Evolutionary conservation across 64 coral and sea anemone species (phyloP).

Genomic region (Montipora efflorescens): DNA sequence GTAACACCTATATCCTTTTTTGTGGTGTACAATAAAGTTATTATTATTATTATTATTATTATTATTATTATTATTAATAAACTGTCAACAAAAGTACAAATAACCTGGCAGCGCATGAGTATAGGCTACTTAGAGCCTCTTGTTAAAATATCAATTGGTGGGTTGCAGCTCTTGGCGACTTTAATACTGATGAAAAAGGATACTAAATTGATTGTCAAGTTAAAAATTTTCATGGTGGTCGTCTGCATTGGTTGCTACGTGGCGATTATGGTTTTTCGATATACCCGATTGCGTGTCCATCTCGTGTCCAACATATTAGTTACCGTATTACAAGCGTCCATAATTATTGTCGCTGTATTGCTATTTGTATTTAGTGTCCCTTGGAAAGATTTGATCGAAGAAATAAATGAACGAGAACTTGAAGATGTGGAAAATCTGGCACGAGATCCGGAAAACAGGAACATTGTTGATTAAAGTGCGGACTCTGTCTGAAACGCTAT

Average conservation of each 20-base stretch:
- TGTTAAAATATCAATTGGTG: background rate
- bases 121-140: too few species aligned
- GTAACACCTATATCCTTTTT: too few species aligned
- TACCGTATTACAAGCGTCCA: background rate
- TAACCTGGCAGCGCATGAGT: too few species aligned
- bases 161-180: background rate
- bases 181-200: slow-evolving; percentile 8
- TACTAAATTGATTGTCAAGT: background rate
- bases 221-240: background rate
- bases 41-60: too few species aligned
- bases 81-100: too few species aligned
- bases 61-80: too few species aligned
- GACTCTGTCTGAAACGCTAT: too few species aligned
- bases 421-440: too few species aligned
- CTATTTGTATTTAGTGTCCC: background rate
- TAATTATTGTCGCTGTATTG: background rate
- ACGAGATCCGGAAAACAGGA: too few species aligned
- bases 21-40: too few species aligned
- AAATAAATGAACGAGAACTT: background rate
- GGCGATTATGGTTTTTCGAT: background rate
- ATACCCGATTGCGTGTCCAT: background rate
- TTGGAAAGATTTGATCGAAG: background rate
- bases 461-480: too few species aligned
- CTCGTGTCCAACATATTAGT: background rate
- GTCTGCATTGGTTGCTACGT: background rate